A percentile compares a stretch with the other conserved stretches of the same genome.
Conservation (phyloP, 37 sponge, comb jelly and placozoan genomes). For the Oscarella lobularis region DNA sequence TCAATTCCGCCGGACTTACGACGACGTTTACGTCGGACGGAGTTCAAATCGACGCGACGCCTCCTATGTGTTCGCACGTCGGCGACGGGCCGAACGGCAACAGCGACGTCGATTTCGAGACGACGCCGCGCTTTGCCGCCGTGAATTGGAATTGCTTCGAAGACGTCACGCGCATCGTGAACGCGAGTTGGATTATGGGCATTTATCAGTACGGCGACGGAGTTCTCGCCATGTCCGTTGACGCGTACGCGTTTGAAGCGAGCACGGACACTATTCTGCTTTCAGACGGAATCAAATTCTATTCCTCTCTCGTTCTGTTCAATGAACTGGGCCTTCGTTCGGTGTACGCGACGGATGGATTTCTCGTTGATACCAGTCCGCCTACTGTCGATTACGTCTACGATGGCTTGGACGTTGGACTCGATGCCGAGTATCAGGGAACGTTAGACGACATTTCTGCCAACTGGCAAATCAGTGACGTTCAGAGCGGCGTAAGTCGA, state of each 20-base stretch:
- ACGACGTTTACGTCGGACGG: not conserved
- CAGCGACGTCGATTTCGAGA: not conserved
- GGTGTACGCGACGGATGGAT: slow-evolving; percentile 2
- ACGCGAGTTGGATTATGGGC: not conserved
- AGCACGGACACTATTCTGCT: not conserved
- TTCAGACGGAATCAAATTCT: slow-evolving; percentile 11
- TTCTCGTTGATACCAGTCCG: slow-evolving; percentile 41
- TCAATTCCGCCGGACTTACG: not conserved
- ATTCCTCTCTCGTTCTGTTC: slow-evolving; percentile 17
- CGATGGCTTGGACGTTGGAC: not conserved
- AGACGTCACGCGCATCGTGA: not conserved
- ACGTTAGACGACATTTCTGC: not conserved
- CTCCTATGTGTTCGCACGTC: not conserved
- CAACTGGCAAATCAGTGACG: not conserved
- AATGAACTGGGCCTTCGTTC: slow-evolving; percentile 37
- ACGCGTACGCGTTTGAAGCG: not conserved
- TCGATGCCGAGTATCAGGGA: not conserved
- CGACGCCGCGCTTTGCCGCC: not conserved
- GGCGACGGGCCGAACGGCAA: not conserved
- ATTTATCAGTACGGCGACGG: not conserved
- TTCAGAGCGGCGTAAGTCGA: not conserved
- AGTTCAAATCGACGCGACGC: not conserved
- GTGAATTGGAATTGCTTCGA: not conserved
- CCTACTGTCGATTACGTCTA: slow-evolving; percentile 15
- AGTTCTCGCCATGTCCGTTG: not conserved